Evolutionary conservation across 2,888 invertebrate genomes (phyloP).

Genomic region (Allolobophora icterica): DNA sequence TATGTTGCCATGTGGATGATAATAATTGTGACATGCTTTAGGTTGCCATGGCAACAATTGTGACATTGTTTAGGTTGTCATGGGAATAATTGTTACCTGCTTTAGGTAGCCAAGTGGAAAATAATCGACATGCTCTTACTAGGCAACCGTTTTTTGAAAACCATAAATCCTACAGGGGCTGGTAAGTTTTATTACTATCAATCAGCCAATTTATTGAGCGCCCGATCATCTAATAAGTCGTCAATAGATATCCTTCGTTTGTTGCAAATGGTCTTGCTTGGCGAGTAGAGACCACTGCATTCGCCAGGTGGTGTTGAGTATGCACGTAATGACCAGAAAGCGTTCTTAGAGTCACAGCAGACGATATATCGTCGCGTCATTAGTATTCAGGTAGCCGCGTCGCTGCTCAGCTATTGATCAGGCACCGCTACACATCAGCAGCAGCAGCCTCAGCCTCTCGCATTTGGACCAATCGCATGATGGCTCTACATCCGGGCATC

Average conservation of each 20-base stretch:
- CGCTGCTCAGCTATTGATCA: not conserved
- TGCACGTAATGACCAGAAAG: not conserved
- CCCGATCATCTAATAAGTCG: not conserved
- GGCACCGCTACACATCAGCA: not conserved
- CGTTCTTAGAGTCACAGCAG: not conserved
- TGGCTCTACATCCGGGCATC: not conserved
- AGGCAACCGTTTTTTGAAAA: not conserved
- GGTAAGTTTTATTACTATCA: too few relatives aligned
- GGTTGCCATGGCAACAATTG: not conserved
- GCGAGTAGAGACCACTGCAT: not conserved
- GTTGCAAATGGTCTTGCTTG: too few relatives aligned
- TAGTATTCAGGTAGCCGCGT: not conserved
- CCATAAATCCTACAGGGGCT: not conserved
- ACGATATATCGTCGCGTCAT: not conserved
- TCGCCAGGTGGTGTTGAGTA: not conserved
- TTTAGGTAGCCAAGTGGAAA: too few relatives aligned
- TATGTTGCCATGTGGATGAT: too few relatives aligned
- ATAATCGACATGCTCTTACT: too few relatives aligned
- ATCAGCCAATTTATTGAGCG: not conserved
- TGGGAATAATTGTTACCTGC: not conserved
- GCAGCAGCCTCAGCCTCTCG: not conserved
- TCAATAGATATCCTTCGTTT: too few relatives aligned
- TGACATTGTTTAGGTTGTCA: not conserved
- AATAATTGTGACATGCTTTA: too few relatives aligned
- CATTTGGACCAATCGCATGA: not conserved